These are phyloP conservation scores for Chymomyza costata DNA, from an alignment of 1,140 invertebrate genomes.

Conservation along the genomic window DNA sequence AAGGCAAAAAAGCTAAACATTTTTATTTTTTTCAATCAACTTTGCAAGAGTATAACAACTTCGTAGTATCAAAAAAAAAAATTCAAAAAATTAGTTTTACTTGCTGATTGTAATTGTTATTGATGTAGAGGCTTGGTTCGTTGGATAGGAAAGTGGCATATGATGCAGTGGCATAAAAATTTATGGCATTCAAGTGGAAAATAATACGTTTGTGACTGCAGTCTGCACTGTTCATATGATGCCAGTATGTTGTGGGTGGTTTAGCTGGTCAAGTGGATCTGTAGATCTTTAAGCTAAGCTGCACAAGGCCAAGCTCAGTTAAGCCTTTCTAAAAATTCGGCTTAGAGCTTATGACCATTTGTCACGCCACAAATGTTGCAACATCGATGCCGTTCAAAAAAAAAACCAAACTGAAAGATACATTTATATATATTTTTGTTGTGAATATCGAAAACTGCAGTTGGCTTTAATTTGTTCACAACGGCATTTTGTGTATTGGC, in stretches of 20 bases:
- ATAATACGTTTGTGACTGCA: too few species aligned
- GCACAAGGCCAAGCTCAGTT: conserved; percentile 20
- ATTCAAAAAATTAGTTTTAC: too few species aligned
- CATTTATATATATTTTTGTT: too few species aligned
- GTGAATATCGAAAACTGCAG: conserved; percentile 23
- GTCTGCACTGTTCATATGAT: too few species aligned
- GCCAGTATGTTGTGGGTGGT: not conserved
- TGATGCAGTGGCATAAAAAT: too few species aligned
- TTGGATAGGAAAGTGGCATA: not conserved
- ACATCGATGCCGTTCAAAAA: conserved; percentile 13
- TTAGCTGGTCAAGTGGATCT: not conserved
- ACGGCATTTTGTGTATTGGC: not conserved
- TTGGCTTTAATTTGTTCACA: conserved; percentile 1
- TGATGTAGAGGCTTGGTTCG: conserved; percentile 12
- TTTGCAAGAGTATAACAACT: too few species aligned
- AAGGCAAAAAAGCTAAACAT: too few species aligned
- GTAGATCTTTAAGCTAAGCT: too few species aligned
- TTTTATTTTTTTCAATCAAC: too few species aligned
- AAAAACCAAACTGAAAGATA: conserved; percentile 14
- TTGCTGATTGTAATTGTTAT: conserved; percentile 25
- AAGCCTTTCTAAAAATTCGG: conserved; percentile 53
- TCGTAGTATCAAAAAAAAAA: too few species aligned
- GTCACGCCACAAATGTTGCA: conserved; percentile 52
- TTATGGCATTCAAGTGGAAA: too few species aligned
- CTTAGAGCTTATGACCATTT: conserved; percentile 43